Percentiles rank a stretch among this genome's conserved stretches.
phyloP scores from a whole-genome alignment of 2,113 vertebrate species.

The Neopipo cinnamomea region DNA sequence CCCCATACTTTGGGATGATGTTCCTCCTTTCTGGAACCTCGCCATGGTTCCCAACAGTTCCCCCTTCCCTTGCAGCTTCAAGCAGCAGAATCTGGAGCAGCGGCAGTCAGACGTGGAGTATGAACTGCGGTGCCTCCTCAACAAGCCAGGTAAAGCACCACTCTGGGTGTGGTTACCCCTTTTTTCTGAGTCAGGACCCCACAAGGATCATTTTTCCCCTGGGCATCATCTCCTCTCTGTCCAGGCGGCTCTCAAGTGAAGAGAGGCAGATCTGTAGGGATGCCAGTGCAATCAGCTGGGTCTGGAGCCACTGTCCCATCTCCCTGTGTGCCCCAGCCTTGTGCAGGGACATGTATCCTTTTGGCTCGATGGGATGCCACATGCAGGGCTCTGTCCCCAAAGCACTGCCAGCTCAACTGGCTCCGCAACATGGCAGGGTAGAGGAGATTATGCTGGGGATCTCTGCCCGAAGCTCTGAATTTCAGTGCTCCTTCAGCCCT shows the following conservation, averaged over 20 bases:
- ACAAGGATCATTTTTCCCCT: background rate
- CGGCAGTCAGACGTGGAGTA: slow-evolving; percentile 90
- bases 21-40: background rate
- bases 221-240: background rate
- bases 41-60: background rate
- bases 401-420: background rate
- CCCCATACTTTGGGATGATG: background rate
- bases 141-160: slow-evolving; percentile 84
- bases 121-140: slow-evolving; percentile 87
- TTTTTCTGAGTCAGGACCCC: background rate
- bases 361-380: background rate
- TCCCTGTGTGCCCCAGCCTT: background rate
- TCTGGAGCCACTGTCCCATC: background rate
- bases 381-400: background rate
- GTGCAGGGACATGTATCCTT: background rate
- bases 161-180: background rate
- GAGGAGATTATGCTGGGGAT: background rate
- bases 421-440: background rate
- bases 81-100: slow-evolving; percentile 90
- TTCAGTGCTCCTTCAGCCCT: background rate
- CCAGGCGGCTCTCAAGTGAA: background rate
- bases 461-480: background rate
- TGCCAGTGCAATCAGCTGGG: background rate
- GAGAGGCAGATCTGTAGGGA: background rate
- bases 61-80: slow-evolving; percentile 73